A percentile compares a stretch with the other conserved stretches of the same genome.
phyloP scores from a whole-genome alignment of 1,140 invertebrate genomes.

The fruit fly (Drosophila melanogaster) region Release_6_plus_ISO1_MT NT_037436.4:1692501-1693000 shows the following conservation, averaged over 20 bases:
- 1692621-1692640: constrained; percentile 78
- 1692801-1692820: constrained; percentile 75
- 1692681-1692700: constrained; percentile 2
- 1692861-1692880: constrained; percentile 10
- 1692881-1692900: constrained; percentile 35
- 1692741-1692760: constrained; percentile 63
- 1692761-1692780: neutral
- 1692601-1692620: constrained; percentile 61
- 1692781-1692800: constrained; percentile 24
- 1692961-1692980: constrained; percentile 15
- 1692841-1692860: neutral
- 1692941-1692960: constrained; percentile 24
- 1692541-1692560: constrained; percentile 1
- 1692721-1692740: constrained; percentile 75
- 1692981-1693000: constrained; percentile 3
- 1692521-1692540: constrained; percentile 67
- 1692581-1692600: constrained; percentile 61
- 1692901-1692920: constrained; percentile 33
- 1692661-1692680: constrained; percentile 3
- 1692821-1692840: constrained; percentile 59
- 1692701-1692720: constrained; percentile 57
- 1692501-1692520: constrained; percentile 60
- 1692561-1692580: constrained; percentile 28
- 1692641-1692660: constrained; percentile 36
- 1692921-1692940: constrained; percentile 61